A percentile compares a stretch with the other conserved stretches of the same genome.
Evolutionary conservation across 2,888 invertebrate species (phyloP).

Genomic region (Thecophora atra): DNA sequence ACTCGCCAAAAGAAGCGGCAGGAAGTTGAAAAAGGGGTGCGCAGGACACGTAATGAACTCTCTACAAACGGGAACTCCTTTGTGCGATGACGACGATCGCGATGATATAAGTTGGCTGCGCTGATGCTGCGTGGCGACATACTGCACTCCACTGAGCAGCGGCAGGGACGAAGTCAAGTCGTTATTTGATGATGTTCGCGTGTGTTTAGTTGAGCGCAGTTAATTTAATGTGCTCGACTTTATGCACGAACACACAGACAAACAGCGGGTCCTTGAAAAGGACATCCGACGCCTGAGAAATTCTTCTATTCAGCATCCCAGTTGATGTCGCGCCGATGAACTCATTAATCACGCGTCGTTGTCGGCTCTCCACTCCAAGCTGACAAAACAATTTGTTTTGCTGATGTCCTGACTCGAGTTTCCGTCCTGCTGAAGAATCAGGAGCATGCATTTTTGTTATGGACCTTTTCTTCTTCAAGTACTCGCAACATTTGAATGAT

Average conservation of each 20-base stretch:
- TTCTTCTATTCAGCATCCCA: constrained; percentile 21
- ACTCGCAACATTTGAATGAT: too few species aligned
- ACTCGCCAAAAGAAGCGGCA: not conserved
- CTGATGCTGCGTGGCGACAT: constrained; percentile 7
- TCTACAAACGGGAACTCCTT: too few species aligned
- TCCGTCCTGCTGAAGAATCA: too few species aligned
- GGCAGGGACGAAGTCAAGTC: not conserved
- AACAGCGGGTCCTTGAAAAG: constrained; percentile 40
- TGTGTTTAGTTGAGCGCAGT: constrained; percentile 44
- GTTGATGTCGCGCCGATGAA: constrained; percentile 8
- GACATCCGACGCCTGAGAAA: constrained; percentile 23
- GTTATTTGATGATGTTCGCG: constrained; percentile 51
- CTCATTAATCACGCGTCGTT: constrained; percentile 30
- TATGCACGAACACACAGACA: constrained; percentile 50
- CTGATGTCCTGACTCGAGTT: not conserved
- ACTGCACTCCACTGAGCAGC: not conserved
- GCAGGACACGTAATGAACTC: constrained; percentile 18
- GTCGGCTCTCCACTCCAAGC: constrained; percentile 38
- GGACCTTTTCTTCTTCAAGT: too few species aligned
- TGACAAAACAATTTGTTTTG: constrained; percentile 51
- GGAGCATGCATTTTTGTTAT: too few species aligned
- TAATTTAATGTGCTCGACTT: constrained; percentile 54
- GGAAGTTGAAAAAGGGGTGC: constrained; percentile 37
- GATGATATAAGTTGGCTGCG: not conserved
- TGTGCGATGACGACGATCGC: too few species aligned